Percentiles rank a stretch among this genome's conserved stretches.
These are phyloP conservation scores for Drosophila jambulina DNA, from an alignment of 1,140 invertebrate species.

Conservation along the genomic window DNA sequence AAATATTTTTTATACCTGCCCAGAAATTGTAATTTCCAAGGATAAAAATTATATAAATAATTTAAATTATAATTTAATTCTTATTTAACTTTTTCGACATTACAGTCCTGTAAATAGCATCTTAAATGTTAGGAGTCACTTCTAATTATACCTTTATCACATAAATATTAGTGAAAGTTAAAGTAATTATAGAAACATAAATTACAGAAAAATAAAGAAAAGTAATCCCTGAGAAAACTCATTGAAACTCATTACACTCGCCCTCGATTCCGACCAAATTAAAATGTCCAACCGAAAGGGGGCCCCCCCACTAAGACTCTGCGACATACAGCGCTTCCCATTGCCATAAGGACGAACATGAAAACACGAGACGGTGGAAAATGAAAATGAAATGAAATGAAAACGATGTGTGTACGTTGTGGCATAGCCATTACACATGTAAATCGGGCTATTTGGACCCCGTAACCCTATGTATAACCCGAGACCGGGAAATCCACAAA, in stretches of 20 bases:
- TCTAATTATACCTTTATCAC: too few species aligned
- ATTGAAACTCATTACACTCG: conserved; percentile 7
- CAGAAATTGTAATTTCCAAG: too few species aligned
- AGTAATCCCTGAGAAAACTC: not conserved
- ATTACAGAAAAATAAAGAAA: not conserved
- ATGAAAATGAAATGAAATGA: conserved; percentile 12
- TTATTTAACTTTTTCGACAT: too few species aligned
- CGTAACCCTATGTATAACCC: conserved; percentile 10
- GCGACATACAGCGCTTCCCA: conserved; percentile 5
- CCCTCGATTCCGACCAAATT: not conserved
- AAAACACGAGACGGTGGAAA: not conserved
- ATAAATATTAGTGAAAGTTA: too few species aligned
- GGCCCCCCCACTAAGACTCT: conserved; percentile 9
- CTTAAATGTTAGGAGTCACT: too few species aligned
- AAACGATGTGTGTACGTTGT: conserved; percentile 36
- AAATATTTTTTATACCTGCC: not conserved
- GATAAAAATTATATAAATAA: too few species aligned
- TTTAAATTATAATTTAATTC: too few species aligned
- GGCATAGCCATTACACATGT: conserved; percentile 39
- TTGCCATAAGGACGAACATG: conserved; percentile 22
- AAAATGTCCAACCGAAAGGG: not conserved
- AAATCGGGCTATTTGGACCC: conserved; percentile 26
- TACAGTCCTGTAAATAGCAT: too few species aligned
- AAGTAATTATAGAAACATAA: not conserved
- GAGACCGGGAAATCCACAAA: conserved; percentile 54